These are phyloP conservation scores for Nyctibius grandis DNA, from an alignment of 2,797 vertebrate genomes.

Conservation along the genomic window DNA sequence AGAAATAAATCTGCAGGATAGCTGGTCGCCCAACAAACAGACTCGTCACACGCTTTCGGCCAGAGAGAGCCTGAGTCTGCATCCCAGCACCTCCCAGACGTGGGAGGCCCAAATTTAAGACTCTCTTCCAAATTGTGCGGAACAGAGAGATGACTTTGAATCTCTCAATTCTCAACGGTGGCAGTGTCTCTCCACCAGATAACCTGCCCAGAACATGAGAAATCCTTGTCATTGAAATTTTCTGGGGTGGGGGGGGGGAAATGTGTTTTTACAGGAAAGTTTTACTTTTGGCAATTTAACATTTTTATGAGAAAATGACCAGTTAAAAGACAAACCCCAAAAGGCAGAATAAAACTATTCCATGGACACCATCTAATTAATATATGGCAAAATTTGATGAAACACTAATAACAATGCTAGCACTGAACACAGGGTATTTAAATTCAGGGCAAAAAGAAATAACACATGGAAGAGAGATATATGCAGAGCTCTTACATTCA, in stretches of 20 bases:
- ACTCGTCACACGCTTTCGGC: rapidly evolving
- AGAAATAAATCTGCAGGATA: not conserved
- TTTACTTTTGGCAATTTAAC: not conserved
- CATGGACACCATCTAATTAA: not conserved
- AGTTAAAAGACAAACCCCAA: not conserved
- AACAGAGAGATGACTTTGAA: not conserved
- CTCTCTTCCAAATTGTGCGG: not conserved
- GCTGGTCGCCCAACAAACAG: not conserved
- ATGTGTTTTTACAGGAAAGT: not conserved
- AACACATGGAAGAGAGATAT: conserved; percentile 39
- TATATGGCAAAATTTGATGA: not conserved
- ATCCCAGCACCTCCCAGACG: not conserved
- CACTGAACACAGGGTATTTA: conserved; percentile 7
- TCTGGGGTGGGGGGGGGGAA: not conserved
- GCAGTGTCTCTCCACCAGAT: not conserved
- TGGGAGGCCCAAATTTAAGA: not conserved
- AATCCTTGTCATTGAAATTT: not conserved
- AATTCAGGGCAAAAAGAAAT: conserved; percentile 34
- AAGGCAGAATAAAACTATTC: conserved; percentile 27
- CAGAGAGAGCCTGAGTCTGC: not conserved
- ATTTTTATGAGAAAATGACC: not conserved
- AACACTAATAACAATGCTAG: conserved; percentile 54
- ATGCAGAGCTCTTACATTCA: not conserved
- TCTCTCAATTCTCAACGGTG: not conserved
- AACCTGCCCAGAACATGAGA: not conserved